These are phyloP conservation scores for Ctenochaetus hawaiiensis DNA, from an alignment of 2,797 vertebrate species.

Conservation along the genomic window DNA sequence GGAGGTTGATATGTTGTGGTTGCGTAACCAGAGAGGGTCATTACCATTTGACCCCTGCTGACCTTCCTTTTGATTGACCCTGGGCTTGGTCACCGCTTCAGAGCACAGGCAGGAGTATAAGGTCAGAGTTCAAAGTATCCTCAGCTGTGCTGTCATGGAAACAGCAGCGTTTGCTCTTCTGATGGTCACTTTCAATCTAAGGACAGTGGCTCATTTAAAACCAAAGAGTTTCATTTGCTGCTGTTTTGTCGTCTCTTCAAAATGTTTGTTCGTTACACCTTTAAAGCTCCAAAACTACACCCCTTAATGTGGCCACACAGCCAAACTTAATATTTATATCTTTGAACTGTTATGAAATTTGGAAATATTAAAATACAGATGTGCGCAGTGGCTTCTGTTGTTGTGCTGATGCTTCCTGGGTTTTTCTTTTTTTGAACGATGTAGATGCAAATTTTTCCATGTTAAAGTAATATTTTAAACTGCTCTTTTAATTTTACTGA, in stretches of 20 bases:
- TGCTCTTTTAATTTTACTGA: background rate
- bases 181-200: constrained; percentile 62
- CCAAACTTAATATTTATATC: background rate
- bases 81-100: constrained; percentile 74
- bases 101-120: constrained; percentile 68
- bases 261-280: background rate
- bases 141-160: constrained; percentile 83
- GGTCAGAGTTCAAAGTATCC: constrained; percentile 82
- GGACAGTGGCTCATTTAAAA: constrained; percentile 46
- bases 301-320: background rate
- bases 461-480: background rate
- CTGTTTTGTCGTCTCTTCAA: constrained; percentile 6
- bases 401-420: background rate
- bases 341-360: constrained; percentile 6
- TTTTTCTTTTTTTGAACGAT: background rate
- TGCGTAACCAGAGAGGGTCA: constrained; percentile 76
- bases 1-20: constrained; percentile 54
- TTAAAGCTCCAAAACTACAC: background rate
- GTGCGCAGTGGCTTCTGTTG: background rate
- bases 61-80: constrained; percentile 81
- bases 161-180: constrained; percentile 65
- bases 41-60: constrained; percentile 78
- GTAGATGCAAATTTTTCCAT: background rate
- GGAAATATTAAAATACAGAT: constrained; percentile 8
- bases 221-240: constrained; percentile 8